These are phyloP conservation scores for Thyatira batis DNA, from an alignment of 2,888 invertebrate genomes.

Conservation along the genomic window DNA sequence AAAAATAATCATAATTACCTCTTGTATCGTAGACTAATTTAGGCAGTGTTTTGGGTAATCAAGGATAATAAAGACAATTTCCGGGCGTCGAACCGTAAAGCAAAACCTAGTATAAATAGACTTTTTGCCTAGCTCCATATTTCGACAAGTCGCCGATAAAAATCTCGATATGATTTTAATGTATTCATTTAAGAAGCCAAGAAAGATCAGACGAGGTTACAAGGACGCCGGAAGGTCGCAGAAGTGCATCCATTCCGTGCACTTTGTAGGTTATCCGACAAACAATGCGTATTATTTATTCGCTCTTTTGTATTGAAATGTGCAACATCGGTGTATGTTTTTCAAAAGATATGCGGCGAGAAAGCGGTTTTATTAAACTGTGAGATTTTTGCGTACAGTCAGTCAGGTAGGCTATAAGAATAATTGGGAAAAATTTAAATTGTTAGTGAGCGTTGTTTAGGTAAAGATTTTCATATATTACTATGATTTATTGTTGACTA, in stretches of 20 bases:
- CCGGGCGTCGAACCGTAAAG: no score
- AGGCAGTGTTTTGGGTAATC: background rate
- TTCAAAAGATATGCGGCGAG: constrained; percentile 13
- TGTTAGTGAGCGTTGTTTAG: no score
- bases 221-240: constrained; percentile 37
- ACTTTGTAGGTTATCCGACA: constrained; percentile 18
- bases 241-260: constrained; percentile 10
- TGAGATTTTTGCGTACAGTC: background rate
- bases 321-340: constrained; percentile 8
- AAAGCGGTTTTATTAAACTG: background rate
- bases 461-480: no score
- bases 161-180: constrained; percentile 3
- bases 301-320: background rate
- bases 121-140: background rate
- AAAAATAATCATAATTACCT: no score
- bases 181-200: constrained; percentile 25
- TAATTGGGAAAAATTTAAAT: no score
- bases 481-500: no score
- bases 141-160: background rate
- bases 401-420: no score
- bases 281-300: constrained; percentile 17
- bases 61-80: no score
- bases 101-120: no score
- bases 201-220: constrained; percentile 35
- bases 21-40: no score